These are phyloP conservation scores for Buathra laborator DNA, from an alignment of 2,888 invertebrate species.

Conservation along the genomic window DNA sequence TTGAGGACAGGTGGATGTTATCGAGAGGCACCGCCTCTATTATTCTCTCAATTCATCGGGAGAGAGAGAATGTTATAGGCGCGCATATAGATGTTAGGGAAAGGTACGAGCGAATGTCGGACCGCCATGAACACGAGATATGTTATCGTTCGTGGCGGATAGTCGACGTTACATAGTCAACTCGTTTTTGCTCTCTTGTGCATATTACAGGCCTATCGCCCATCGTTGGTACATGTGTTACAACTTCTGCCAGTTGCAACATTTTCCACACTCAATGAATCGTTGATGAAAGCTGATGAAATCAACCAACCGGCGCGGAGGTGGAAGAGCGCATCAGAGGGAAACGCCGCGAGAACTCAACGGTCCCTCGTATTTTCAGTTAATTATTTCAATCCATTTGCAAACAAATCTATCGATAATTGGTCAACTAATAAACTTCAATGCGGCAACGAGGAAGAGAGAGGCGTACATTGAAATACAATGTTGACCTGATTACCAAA, in stretches of 20 bases:
- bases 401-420: slow-evolving; percentile 20
- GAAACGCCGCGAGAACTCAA: slow-evolving; percentile 2
- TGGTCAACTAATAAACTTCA: background rate
- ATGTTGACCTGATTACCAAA: background rate
- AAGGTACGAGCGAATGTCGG: slow-evolving; percentile 11
- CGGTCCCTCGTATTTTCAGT: background rate
- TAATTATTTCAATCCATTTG: slow-evolving; percentile 34
- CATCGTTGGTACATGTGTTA: slow-evolving; percentile 4
- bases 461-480: background rate
- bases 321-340: background rate
- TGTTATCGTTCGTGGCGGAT: background rate
- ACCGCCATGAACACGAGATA: slow-evolving; percentile 2
- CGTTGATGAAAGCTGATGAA: background rate
- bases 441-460: background rate
- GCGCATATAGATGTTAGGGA: background rate
- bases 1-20: slow-evolving; percentile 53
- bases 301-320: background rate
- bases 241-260: background rate
- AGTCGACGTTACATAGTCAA: slow-evolving; percentile 1
- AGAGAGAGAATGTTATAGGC: background rate
- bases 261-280: slow-evolving; percentile 7
- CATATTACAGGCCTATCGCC: slow-evolving; percentile 7
- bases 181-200: background rate
- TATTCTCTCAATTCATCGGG: slow-evolving; percentile 56
- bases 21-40: slow-evolving; percentile 40